Evolutionary conservation across 2,888 invertebrate species (phyloP).

Genomic region (Alloscopus bannaensis): DNA sequence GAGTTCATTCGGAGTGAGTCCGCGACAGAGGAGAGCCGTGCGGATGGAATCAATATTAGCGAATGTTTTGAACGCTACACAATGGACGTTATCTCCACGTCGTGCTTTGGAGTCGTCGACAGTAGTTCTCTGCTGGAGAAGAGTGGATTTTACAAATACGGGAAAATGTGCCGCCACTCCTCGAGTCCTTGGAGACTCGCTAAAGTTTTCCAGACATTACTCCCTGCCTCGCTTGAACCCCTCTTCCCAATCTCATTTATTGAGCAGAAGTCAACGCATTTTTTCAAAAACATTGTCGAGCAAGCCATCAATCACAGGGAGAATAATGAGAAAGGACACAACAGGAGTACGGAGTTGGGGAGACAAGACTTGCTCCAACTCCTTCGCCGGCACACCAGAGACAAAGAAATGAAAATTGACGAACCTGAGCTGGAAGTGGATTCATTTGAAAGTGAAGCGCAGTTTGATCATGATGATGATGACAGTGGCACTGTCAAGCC

Average conservation of each 20-base stretch:
- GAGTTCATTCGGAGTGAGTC: constrained; percentile 43
- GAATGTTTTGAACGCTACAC: constrained; percentile 68
- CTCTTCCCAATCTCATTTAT: constrained; percentile 56
- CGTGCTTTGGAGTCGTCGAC: constrained; percentile 76
- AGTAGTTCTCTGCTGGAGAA: constrained; percentile 73
- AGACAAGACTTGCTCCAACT: constrained; percentile 62
- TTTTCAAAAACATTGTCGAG: constrained; percentile 48
- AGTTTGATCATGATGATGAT: constrained; percentile 45
- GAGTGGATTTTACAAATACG: constrained; percentile 74
- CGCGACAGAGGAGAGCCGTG: constrained; percentile 35
- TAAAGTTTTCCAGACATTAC: constrained; percentile 43
- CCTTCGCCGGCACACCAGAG: constrained; percentile 41
- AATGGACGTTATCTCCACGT: constrained; percentile 74
- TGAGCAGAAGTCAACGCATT: constrained; percentile 50
- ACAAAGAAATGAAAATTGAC: constrained; percentile 58
- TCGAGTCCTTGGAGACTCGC: constrained; percentile 41
- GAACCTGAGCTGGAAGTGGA: constrained; percentile 45
- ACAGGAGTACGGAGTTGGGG: neutral
- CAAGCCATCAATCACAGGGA: constrained; percentile 53
- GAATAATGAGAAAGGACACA: constrained; percentile 53
- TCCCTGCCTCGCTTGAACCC: constrained; percentile 23
- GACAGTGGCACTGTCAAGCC: constrained; percentile 6
- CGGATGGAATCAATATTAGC: constrained; percentile 54
- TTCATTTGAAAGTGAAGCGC: constrained; percentile 45
- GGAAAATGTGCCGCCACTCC: constrained; percentile 56